These are phyloP conservation scores for Thera britannica DNA, from an alignment of 2,888 invertebrate genomes.

Conservation along the genomic window DNA sequence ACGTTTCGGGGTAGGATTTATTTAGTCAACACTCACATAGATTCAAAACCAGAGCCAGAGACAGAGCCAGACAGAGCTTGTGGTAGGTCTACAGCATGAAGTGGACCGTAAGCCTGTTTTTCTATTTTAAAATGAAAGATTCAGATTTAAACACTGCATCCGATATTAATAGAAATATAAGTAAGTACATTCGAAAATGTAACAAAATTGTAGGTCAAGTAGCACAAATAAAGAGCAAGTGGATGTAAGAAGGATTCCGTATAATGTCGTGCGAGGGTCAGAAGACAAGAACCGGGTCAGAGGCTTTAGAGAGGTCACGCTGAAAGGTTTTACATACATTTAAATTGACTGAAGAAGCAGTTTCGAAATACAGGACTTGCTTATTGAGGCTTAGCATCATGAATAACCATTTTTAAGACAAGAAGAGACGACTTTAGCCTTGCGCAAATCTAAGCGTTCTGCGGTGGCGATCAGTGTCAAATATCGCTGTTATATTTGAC, in stretches of 20 bases:
- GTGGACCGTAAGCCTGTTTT: too few relatives aligned
- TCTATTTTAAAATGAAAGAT: too few relatives aligned
- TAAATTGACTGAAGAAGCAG: conserved; percentile 49
- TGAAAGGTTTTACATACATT: conserved; percentile 65
- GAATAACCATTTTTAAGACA: neutral
- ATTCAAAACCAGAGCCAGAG: too few relatives aligned
- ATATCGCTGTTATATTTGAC: too few relatives aligned
- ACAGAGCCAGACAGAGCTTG: too few relatives aligned
- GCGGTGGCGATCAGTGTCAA: too few relatives aligned
- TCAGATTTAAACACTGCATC: neutral
- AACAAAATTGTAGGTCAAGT: conserved; percentile 63
- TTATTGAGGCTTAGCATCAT: conserved; percentile 34
- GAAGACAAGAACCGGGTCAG: conserved; percentile 55
- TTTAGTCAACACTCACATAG: too few relatives aligned
- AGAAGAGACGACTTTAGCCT: neutral
- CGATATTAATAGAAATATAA: conserved; percentile 32
- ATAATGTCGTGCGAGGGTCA: conserved; percentile 61
- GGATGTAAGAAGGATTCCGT: conserved; percentile 61
- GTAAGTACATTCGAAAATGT: conserved; percentile 54
- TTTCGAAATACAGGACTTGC: conserved; percentile 31
- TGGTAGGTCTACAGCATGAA: too few relatives aligned
- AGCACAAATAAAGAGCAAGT: conserved; percentile 57
- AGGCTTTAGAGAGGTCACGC: conserved; percentile 55
- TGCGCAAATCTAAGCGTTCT: too few relatives aligned
- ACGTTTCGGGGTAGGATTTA: too few relatives aligned